Base-by-base conservation (phyloP, 2,113 vertebrate genomes). In the Progne subis region DNA sequence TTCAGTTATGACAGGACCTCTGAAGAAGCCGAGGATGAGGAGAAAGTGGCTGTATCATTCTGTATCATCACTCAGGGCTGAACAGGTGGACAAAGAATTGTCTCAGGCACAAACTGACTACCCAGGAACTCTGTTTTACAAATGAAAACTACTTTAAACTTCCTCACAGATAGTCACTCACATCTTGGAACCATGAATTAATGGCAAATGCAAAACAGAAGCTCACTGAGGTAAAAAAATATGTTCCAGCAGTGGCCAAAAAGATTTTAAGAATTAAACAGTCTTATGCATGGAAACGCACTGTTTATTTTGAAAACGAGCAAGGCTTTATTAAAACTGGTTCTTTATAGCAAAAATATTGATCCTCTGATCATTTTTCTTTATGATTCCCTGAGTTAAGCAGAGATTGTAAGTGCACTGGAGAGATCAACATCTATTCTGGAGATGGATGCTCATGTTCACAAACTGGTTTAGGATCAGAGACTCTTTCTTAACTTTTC, bases 361-460 rank as follows among this genome's bases (percentile, higher is more conserved):
- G 0, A n/a, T 57, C 24, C 3, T 69, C 49, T 32, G 25, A 5
- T 28, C 4, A 26, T 69, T 86, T 72, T 11, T 81, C 43, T 55
- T 39, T 47, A 20, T 72, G 82, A 43, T 7, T 67, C 34, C 18
- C 20, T 59, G 39, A 67, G 43, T 17, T 55, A 65, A 50, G 26
- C 50, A 75, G 78, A 56, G 9, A 24, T 37, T 64, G 1, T 21
- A 76, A 85, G 9, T 32, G 43, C 12, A 31, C 20, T 53, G 19
- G 9, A 25, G 70, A 82, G 55, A 64, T 10, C 13, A 47, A n/a
- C 18, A 28, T 56, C 29, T 20, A 0, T 28, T 70, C 34, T 12
- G 8, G 43, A 59, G 8, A 34, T 23, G 18, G 46, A 76, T 4
- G 16, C 16, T 28, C 0, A 0, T 67, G 15, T 46, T 65, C 18